Evolutionary conservation across 2,888 invertebrate genomes (phyloP), one percentile per base, ranked within the genome.

Genomic region (Notodromas monacha): DNA sequence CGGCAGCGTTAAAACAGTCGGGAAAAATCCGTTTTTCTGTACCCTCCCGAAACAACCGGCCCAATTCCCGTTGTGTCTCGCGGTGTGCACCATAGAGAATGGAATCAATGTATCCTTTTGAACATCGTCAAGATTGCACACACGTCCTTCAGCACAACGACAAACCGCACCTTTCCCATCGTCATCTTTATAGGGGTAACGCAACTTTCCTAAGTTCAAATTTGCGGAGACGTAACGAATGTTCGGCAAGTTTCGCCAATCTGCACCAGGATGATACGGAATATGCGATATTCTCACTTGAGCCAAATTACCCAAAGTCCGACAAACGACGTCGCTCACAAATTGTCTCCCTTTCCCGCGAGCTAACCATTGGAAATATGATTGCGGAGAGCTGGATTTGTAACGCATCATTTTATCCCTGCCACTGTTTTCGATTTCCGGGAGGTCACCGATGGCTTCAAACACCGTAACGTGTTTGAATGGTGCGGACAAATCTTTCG

Each of bases 111-210:
- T 76, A 49, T 69, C 65, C 46, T 63, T 64, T 52, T 76, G 76
- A 34, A 64, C 58, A 49, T 68, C 69, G 36, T 54, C 47, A 1
- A 65, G 57, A 42, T 67, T 60, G 48, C 74, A 76, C 0, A 53
- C 28, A 14, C 41, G 41, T 4, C 55, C 54, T 30, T 40, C 42
- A 0, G 65, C 64, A 51, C 76, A 76, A 2, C 57, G 55, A 46
- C 76, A 77, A 30, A 76, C 74, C 6, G 74, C 76, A 30, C 68
- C n/a, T n/a, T n/a, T n/a, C n/a, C n/a, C n/a, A n/a, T n/a, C n/a
- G n/a, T n/a, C n/a, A n/a, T n/a, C n/a, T n/a, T n/a, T n/a, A n/a
- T n/a, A n/a, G n/a, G n/a, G n/a, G n/a, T n/a, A n/a, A n/a, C n/a
- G n/a, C n/a, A n/a, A n/a, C n/a, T n/a, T n/a, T n/a, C n/a, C n/a